phyloP scores from a whole-genome alignment of 2,888 invertebrate genomes.

The Tachina grossa region DNA sequence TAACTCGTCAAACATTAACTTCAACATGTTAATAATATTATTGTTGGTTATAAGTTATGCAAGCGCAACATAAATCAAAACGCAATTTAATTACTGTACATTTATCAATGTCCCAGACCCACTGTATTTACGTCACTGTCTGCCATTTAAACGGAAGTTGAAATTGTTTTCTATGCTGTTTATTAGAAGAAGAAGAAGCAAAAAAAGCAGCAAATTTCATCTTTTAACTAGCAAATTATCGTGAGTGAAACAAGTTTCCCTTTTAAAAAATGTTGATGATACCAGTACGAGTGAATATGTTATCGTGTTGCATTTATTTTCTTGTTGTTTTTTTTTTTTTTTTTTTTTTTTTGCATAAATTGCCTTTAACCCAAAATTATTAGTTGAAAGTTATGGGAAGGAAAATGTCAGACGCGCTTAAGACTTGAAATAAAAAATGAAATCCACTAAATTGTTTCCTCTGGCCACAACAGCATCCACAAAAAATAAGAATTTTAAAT shows the following conservation, averaged over 20 bases:
- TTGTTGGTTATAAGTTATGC: conserved; percentile 13
- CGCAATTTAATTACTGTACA: conserved; percentile 41
- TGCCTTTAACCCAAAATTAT: conserved; percentile 53
- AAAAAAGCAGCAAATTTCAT: background rate
- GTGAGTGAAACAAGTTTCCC: conserved; percentile 60
- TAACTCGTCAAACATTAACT: background rate
- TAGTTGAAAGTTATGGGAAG: conserved; percentile 53
- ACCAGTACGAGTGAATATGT: conserved; percentile 21
- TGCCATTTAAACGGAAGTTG: conserved; percentile 59
- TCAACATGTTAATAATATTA: conserved; percentile 5
- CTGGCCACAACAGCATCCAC: conserved; percentile 23
- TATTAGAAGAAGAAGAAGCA: background rate
- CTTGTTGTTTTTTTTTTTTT: background rate
- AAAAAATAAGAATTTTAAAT: background rate
- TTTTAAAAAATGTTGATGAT: conserved; percentile 52
- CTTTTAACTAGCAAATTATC: conserved; percentile 7
- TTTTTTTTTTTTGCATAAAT: conserved; percentile 24
- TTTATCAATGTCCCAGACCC: conserved; percentile 52
- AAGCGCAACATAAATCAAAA: conserved; percentile 42
- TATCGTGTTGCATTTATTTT: conserved; percentile 26
- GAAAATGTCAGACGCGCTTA: conserved; percentile 37
- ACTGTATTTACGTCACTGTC: conserved; percentile 49
- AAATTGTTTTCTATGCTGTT: conserved; percentile 20
- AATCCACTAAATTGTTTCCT: conserved; percentile 58
- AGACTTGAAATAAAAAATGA: conserved; percentile 36